Evolutionary conservation across 2,113 vertebrate genomes (phyloP), one percentile per base, ranked within the genome.

Genomic region (Andinoacara biseriatus): DNA sequence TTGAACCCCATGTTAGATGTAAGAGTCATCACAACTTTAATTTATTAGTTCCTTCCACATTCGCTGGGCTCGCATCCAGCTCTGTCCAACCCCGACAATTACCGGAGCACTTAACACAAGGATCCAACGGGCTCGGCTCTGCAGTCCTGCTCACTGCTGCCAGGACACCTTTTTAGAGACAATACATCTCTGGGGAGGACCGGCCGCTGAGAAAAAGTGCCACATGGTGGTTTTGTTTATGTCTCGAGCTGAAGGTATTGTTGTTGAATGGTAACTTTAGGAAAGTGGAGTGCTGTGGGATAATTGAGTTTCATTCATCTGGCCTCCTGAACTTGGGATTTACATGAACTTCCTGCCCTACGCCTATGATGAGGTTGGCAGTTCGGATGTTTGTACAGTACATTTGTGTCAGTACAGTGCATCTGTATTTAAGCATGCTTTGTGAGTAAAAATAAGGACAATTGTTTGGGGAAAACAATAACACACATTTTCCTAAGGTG

Each of bases 21-120:
- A 59, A 54, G 33, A 90, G 86, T 89, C 85, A 83, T 76, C 74
- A 81, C 52, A 33, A 57, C 87, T 84, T 74, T 93, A 90, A 94
- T 86, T 86, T 91, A 94, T 93, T 91, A 90, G 89, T 94, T 95
- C 93, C 94, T 94, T 95, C 93, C 93, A 90, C 85, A 62, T 79
- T 58, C 33, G 60, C 83, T 8, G 81, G 91, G 91, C 91, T 69
- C 22, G 22, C 18, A 5, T 93, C 92, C 92, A 94, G 63, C 77
- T 67, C 86, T 26, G 57, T 84, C 46, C 33, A 29, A 29, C 49
- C 54, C 49, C 40, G 78, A 94, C 93, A 93, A 93, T 90, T 88
- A 82, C 89, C 90, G 89, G 87, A 88, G 90, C 80, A 76, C 84
- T 87, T 2, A 81, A 67, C 29, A 61, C 67, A 57, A 86, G 86